Conservation (phyloP, 2,113 vertebrate species). For the Chaenocephalus aceratus region DNA sequence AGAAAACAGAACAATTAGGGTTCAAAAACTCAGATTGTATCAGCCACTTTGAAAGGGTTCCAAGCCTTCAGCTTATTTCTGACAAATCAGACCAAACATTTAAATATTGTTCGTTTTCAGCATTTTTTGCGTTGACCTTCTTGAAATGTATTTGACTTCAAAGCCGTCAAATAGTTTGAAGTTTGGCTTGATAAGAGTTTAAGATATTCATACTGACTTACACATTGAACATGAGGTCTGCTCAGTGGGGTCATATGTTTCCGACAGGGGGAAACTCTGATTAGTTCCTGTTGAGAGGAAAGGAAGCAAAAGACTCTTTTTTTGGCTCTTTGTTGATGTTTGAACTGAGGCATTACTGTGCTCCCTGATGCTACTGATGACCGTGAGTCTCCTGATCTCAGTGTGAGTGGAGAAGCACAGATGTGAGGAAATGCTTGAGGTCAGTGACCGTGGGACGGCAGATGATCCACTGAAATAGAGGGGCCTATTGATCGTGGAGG, state of each 20-base stretch:
- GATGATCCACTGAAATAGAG: constrained; percentile 64
- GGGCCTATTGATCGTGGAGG: constrained; percentile 71
- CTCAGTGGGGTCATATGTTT: constrained; percentile 17
- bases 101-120: not conserved
- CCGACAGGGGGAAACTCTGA: constrained; percentile 19
- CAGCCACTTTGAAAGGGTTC: constrained; percentile 2
- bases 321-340: constrained; percentile 64
- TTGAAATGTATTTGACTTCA: not conserved
- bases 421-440: constrained; percentile 79
- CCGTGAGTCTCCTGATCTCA: constrained; percentile 73
- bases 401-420: constrained; percentile 64
- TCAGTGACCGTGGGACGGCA: constrained; percentile 63
- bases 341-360: constrained; percentile 54
- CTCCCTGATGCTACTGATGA: constrained; percentile 45
- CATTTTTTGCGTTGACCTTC: not conserved
- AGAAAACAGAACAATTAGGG: constrained; percentile 7
- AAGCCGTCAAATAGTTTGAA: not conserved
- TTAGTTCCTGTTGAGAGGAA: constrained; percentile 48
- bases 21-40: not conserved
- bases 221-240: constrained; percentile 7
- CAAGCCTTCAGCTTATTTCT: not conserved
- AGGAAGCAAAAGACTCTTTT: constrained; percentile 52
- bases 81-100: not conserved
- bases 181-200: not conserved
- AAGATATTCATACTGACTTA: not conserved